Conservation (phyloP, 2,797 vertebrate species). For the Tenualosa ilisha region DNA sequence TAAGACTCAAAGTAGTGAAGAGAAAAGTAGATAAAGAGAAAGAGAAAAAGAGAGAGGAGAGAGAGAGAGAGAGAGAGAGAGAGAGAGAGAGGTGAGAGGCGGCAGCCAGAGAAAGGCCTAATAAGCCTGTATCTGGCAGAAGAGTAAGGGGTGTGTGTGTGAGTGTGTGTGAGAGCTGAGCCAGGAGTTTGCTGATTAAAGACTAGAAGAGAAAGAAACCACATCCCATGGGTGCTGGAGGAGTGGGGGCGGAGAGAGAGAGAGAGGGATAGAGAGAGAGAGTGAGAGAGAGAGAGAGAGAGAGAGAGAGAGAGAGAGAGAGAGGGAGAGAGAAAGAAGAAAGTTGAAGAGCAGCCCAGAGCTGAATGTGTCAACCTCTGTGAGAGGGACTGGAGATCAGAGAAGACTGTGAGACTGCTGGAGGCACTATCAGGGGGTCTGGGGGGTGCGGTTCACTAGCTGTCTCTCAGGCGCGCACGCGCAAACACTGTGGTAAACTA, state of each 20-base stretch:
- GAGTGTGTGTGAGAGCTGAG: not conserved
- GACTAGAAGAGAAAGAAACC: not conserved
- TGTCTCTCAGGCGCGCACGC: not conserved
- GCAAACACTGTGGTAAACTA: not conserved
- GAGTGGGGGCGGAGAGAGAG: too few species aligned
- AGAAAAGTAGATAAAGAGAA: not conserved
- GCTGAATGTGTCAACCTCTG: not conserved
- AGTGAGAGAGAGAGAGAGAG: conserved; percentile 32
- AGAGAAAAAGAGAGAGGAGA: not conserved
- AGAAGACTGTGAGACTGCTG: not conserved
- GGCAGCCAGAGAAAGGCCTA: not conserved
- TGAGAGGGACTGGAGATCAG: not conserved
- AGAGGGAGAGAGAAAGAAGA: conserved; percentile 47
- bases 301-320: conserved; percentile 43
- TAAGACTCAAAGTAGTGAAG: not conserved
- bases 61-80: not conserved
- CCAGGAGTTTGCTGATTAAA: not conserved
- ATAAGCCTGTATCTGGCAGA: not conserved
- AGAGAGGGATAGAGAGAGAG: not conserved
- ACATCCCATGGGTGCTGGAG: not conserved
- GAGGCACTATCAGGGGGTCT: not conserved
- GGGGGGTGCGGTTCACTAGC: too few species aligned
- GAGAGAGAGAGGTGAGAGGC: not conserved
- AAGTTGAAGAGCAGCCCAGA: conserved; percentile 48
- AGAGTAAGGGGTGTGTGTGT: not conserved